These are phyloP conservation scores for Antennarius striatus DNA, from an alignment of 2,113 vertebrate species.

Conservation along the genomic window DNA sequence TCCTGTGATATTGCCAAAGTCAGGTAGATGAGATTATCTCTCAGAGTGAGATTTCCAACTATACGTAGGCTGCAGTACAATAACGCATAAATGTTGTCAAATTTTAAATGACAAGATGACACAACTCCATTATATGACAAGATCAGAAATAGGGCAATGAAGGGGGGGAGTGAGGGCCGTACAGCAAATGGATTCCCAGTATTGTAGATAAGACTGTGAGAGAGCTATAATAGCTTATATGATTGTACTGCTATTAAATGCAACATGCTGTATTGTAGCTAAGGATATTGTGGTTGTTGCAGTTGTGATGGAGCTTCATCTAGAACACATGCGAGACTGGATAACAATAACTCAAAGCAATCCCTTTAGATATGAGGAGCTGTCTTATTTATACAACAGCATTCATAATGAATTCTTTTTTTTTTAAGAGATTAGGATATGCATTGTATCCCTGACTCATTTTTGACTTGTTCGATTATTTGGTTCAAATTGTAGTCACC, in stretches of 20 bases:
- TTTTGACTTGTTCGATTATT: too few relatives aligned
- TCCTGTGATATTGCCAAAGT: constrained; percentile 43
- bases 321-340: too few relatives aligned
- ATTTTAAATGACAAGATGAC: constrained; percentile 55
- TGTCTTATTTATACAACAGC: too few relatives aligned
- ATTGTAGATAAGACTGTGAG: constrained; percentile 58
- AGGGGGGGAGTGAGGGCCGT: constrained; percentile 4
- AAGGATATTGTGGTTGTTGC: constrained; percentile 18
- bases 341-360: too few relatives aligned
- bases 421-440: too few relatives aligned
- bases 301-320: not conserved
- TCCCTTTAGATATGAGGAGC: too few relatives aligned
- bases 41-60: constrained; percentile 49
- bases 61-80: constrained; percentile 29
- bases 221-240: constrained; percentile 40
- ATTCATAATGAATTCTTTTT: too few relatives aligned
- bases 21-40: constrained; percentile 58
- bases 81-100: constrained; percentile 63
- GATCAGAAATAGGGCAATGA: constrained; percentile 54
- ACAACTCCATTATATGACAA: constrained; percentile 65
- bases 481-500: too few relatives aligned
- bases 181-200: constrained; percentile 53
- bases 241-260: constrained; percentile 57
- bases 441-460: too few relatives aligned
- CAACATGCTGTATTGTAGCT: constrained; percentile 22